These are phyloP conservation scores for Tenthredo scrophulariae DNA, from an alignment of 2,888 invertebrate genomes.

Conservation along the genomic window DNA sequence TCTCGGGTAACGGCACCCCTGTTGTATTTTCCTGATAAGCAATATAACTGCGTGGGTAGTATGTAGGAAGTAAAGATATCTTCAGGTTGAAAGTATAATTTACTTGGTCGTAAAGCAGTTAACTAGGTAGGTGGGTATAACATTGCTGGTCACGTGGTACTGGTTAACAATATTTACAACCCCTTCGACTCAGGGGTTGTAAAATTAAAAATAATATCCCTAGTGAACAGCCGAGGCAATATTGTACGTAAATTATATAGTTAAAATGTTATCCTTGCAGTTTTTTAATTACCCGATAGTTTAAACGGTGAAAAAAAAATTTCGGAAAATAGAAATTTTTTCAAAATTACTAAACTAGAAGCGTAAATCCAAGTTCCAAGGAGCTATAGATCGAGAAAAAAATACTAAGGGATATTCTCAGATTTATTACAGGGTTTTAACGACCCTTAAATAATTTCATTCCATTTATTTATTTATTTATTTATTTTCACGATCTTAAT, in stretches of 20 bases:
- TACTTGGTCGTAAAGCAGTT: slow-evolving; percentile 42
- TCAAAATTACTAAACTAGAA: no score
- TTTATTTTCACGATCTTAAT: not conserved
- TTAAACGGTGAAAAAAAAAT: no score
- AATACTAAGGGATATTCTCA: not conserved
- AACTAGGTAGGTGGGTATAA: slow-evolving; percentile 35
- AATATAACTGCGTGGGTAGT: not conserved
- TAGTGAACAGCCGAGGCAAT: not conserved
- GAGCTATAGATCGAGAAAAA: not conserved
- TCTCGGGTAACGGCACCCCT: not conserved
- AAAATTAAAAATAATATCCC: slow-evolving; percentile 43
- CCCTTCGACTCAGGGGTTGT: slow-evolving; percentile 28
- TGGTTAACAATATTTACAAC: slow-evolving; percentile 49
- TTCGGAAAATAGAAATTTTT: no score
- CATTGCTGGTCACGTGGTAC: slow-evolving; percentile 35
- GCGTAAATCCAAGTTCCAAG: not conserved
- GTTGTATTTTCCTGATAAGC: not conserved
- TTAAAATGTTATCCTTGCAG: not conserved
- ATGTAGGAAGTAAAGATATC: slow-evolving; percentile 36
- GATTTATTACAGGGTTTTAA: not conserved
- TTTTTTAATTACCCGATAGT: not conserved
- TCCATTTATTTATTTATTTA: not conserved
- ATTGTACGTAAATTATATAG: slow-evolving; percentile 23
- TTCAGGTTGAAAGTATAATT: slow-evolving; percentile 38
- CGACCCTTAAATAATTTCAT: not conserved